Conservation (phyloP, 37 sponge, comb jelly and placozoan species). For the Mnemiopsis leidyi region DNA sequence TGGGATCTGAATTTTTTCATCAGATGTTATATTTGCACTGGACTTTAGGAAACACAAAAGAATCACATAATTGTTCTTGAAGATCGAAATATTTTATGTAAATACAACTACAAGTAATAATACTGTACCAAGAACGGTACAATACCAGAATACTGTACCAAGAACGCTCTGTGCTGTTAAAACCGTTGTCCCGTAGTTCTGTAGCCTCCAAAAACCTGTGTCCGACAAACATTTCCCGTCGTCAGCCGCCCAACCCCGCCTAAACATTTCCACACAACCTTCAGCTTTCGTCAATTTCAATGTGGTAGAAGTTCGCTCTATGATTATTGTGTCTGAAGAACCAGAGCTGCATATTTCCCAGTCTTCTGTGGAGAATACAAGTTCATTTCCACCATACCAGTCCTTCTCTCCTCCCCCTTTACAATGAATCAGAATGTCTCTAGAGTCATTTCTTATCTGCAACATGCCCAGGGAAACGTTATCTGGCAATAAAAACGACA, state of each 20-base stretch:
- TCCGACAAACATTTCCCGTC: not conserved
- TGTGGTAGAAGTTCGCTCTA: not conserved
- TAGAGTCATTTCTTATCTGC: too few species aligned
- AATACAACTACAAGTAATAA: too few species aligned
- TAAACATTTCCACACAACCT: not conserved
- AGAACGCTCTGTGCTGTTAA: not conserved
- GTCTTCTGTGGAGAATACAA: not conserved
- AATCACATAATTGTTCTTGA: too few species aligned
- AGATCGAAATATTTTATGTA: too few species aligned
- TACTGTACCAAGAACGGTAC: too few species aligned
- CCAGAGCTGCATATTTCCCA: not conserved
- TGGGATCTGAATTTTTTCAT: too few species aligned
- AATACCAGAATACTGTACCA: not conserved
- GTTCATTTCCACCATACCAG: not conserved
- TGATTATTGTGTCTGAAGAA: not conserved
- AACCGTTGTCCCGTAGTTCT: not conserved
- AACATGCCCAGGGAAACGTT: too few species aligned
- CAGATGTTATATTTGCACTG: too few species aligned
- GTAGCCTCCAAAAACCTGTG: not conserved
- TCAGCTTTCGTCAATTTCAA: not conserved
- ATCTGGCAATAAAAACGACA: too few species aligned
- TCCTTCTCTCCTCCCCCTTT: not conserved
- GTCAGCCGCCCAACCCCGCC: not conserved
- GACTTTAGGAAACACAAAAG: too few species aligned
- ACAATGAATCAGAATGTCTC: too few species aligned